phyloP scores from a whole-genome alignment of 1,140 invertebrate species.

The Dendroctonus valens region DNA sequence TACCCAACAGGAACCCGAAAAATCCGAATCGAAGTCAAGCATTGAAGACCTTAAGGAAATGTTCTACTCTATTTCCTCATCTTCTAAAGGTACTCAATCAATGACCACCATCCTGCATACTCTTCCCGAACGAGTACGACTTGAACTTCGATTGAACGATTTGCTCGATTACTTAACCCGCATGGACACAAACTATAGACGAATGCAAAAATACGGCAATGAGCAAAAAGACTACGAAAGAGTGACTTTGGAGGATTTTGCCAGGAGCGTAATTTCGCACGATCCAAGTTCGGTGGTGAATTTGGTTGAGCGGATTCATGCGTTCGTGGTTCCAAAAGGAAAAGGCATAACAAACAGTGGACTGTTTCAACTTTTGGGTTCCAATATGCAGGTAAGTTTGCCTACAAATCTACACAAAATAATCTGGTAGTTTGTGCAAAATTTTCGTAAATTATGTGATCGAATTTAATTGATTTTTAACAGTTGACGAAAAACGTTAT shows the following conservation, averaged over 20 bases:
- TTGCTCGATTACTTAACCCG: conserved; percentile 59
- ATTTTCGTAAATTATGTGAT: too few species aligned
- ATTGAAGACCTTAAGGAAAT: too few species aligned
- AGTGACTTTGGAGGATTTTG: conserved; percentile 67
- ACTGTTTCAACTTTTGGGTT: conserved; percentile 53
- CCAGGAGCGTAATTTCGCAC: conserved; percentile 63
- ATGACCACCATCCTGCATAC: conserved; percentile 46
- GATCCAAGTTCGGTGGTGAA: conserved; percentile 60
- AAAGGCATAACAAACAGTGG: conserved; percentile 49
- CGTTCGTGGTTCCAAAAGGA: conserved; percentile 55
- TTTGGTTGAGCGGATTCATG: conserved; percentile 66
- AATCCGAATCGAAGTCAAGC: too few species aligned
- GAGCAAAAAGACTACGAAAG: conserved; percentile 54
- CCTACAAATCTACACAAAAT: too few species aligned
- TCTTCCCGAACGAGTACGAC: conserved; percentile 51
- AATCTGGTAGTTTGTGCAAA: too few species aligned
- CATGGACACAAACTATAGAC: conserved; percentile 56
- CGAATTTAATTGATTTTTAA: too few species aligned
- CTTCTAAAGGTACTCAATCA: conserved; percentile 41
- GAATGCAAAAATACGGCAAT: conserved; percentile 57
- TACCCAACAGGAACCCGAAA: too few species aligned
- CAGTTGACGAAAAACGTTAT: too few species aligned
- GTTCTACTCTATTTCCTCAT: too few species aligned
- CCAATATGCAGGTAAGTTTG: conserved; percentile 54
- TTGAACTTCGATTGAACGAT: conserved; percentile 59